Base-by-base conservation (phyloP, 2,797 vertebrate species). In the Sebastolobus alascanus region DNA sequence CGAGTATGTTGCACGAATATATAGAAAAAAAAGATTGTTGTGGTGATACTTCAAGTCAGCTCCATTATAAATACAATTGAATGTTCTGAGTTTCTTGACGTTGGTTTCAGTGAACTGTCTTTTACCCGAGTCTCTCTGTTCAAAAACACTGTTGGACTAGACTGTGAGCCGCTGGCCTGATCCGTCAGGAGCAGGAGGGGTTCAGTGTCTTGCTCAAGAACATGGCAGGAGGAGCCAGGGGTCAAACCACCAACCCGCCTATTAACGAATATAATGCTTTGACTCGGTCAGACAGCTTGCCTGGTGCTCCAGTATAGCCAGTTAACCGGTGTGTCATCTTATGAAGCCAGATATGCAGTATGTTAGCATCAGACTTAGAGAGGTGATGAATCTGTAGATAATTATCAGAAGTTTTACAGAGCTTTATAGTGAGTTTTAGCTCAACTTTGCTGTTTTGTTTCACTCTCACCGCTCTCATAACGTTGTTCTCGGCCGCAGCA, bases 241-340 rank as follows among this genome's bases (percentile, higher is more conserved):
- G 61, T 81, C 78, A 81, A 85, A 85, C 68, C 68, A 35, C 74
- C 63, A 25, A 35, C 43, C 37, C 9, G 46, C 5, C 14, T 2
- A 29, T 59, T 60, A 64, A 64, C 68, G 35, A 72, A 22, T 55
- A 10, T 13, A 8, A 65, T 6, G 50, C 29, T 14, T 27, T 0
- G 13, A 46, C 70, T n/a, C 3, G 1, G 38, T 52, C 18, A 59
- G 22, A 13, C 31, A 33, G 33, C 20, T 16, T 4, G 8, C 8
- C 3, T 54, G 16, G 6, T 11, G 43, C 33, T 61, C 5, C 31
- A 55, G 10, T 27, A 4, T 7, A n/a, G 29, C 59, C 43, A 50
- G 43, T 8, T 50, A 50, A 50, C 43, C 16, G 16, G 43, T 50
- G 43, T 18, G 43, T 50, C 6, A 16, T 50, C 7, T n/a, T 16